Evolutionary conservation across 2,113 vertebrate genomes (phyloP), one percentile per base, ranked within the genome.

Genomic region (Gambusia holbrooki): DNA sequence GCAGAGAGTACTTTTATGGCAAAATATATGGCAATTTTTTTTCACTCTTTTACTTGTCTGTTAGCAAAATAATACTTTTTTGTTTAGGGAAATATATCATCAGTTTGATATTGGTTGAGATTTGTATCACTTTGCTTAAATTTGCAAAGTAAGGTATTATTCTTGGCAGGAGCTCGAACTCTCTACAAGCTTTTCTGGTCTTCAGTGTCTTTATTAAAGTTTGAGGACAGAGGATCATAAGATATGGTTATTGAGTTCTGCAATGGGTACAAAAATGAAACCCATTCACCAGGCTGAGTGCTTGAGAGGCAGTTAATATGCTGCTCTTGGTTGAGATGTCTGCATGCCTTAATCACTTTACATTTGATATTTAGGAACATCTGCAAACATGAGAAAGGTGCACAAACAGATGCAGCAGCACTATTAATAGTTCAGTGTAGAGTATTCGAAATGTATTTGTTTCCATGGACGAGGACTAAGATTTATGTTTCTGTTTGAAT

Each of bases 1-100:
- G 69, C 17, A 63, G 62, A 61, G 54, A 65, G 69, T 60, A 35
- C 37, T n/a, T 32, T 54, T 17, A 51, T 10, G 35, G 4, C 17
- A 40, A 67, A 81, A 73, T 2, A 68, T 69, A 79, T 32, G 9
- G n/a, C 5, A 71, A 76, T 14, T 25, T 45, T n/a, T 10, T 58
- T 1, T 0, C 9, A 1, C 35, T 10, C 35, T 12, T 58, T 58
- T 58, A 25, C 25, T 58, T n/a, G 2, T n/a, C 22, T 58, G 51
- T 10, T 9, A n/a, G 25, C 25, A 25, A 25, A 22, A 58, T 58
- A 22, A 58, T n/a, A 0, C 51, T n/a, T 9, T 54, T 54, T 54
- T 54, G 45, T n/a, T 9, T n/a, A 25, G 25, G 25, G 8, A 58
- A 25, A 58, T 22, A 58, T 22, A 58, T n/a, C 25, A 48, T 17